Percentiles rank a stretch among this genome's conserved stretches.
Conservation (phyloP, 2,888 invertebrate genomes). For the Zele albiditarsus region DNA sequence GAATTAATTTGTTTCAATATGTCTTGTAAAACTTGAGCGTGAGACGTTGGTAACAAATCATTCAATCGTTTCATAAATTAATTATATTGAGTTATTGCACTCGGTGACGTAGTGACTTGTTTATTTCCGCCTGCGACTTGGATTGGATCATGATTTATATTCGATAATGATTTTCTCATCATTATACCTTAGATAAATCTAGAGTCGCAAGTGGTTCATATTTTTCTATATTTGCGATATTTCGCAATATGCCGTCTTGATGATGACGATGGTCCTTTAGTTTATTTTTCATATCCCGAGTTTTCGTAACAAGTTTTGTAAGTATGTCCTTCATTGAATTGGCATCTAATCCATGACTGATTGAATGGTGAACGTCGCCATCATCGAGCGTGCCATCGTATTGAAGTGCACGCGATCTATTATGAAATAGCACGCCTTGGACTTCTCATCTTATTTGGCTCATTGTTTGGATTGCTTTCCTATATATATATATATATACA, state of each 20-base stretch:
- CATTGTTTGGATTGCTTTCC: slow-evolving; percentile 76
- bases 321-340: slow-evolving; percentile 64
- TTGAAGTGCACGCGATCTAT: slow-evolving; percentile 58
- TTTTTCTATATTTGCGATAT: slow-evolving; percentile 62
- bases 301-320: slow-evolving; percentile 61
- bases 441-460: slow-evolving; percentile 79
- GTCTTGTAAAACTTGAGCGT: slow-evolving; percentile 77
- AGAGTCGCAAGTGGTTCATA: slow-evolving; percentile 52
- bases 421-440: slow-evolving; percentile 79
- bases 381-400: slow-evolving; percentile 41
- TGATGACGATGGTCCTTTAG: slow-evolving; percentile 62
- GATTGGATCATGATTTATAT: background rate
- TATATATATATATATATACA: slow-evolving; percentile 43
- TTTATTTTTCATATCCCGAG: slow-evolving; percentile 60
- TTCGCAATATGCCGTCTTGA: slow-evolving; percentile 63
- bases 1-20: slow-evolving; percentile 76
- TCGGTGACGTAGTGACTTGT: background rate
- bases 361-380: slow-evolving; percentile 11
- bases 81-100: background rate
- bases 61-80: background rate
- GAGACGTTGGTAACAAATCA: slow-evolving; percentile 58
- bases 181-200: too few species aligned
- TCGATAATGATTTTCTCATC: background rate
- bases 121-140: background rate
- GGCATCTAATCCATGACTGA: slow-evolving; percentile 65